Conservation (phyloP, 2,113 vertebrate genomes). For the Chionomys nivalis region DNA sequence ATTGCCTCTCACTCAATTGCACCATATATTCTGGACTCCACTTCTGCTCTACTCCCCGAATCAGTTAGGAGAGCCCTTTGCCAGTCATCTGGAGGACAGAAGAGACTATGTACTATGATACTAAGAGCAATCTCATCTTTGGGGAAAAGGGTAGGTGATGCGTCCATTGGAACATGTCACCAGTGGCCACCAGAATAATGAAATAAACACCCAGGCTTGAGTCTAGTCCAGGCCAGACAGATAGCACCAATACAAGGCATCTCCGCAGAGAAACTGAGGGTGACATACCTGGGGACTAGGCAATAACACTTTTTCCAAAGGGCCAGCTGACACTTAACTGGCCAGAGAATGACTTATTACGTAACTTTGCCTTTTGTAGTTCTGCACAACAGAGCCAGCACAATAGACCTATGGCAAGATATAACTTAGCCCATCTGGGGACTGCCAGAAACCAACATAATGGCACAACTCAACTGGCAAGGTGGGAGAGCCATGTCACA, state of each 20-base stretch:
- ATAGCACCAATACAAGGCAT: not conserved
- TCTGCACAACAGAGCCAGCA: not conserved
- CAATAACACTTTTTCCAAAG: constrained; percentile 5
- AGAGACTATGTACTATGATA: not conserved
- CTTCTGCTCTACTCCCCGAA: not conserved
- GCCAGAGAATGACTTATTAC: not conserved
- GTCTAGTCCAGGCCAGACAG: not conserved
- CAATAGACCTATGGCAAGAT: not conserved
- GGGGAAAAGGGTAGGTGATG: not conserved
- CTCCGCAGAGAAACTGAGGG: not conserved
- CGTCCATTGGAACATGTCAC: not conserved
- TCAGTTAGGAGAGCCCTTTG: constrained; percentile 15
- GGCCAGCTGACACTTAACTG: not conserved
- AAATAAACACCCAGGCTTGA: not conserved
- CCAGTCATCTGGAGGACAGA: not conserved
- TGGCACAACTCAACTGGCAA: not conserved
- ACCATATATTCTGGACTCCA: not conserved
- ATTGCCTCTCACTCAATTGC: not conserved
- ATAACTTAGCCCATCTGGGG: not conserved
- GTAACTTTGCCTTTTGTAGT: not conserved
- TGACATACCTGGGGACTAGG: not conserved
- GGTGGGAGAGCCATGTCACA: not conserved
- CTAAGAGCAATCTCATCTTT: not conserved
- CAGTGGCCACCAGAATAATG: not conserved
- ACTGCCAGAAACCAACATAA: not conserved